Evolutionary conservation across 2,888 invertebrate genomes (phyloP).

Genomic region (Phortica okadai): DNA sequence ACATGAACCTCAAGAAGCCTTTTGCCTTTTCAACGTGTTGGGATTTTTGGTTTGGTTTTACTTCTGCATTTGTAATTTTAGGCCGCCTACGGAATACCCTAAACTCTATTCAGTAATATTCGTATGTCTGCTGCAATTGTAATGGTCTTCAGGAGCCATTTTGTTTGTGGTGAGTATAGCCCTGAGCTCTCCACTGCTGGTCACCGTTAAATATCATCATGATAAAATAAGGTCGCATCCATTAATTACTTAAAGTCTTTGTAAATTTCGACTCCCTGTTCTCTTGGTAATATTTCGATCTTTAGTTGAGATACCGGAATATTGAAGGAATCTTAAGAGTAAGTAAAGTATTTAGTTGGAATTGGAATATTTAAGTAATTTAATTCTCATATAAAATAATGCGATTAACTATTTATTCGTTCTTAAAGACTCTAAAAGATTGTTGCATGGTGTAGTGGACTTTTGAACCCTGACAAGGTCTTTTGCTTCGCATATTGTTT

Average conservation of each 20-base stretch:
- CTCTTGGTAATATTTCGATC: too few relatives aligned
- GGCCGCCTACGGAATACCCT: background rate
- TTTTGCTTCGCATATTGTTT: slow-evolving; percentile 46
- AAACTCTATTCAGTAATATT: background rate
- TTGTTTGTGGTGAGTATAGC: background rate
- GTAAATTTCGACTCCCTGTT: too few relatives aligned
- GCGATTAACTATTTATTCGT: background rate
- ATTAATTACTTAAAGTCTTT: too few relatives aligned
- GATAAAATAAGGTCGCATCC: too few relatives aligned
- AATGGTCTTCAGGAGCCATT: background rate
- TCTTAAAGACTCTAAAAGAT: background rate
- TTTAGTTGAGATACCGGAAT: too few relatives aligned
- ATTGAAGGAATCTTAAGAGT: too few relatives aligned
- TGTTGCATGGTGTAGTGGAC: background rate
- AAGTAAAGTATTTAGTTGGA: too few relatives aligned
- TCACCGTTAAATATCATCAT: too few relatives aligned
- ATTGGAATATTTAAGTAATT: too few relatives aligned
- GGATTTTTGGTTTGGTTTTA: background rate
- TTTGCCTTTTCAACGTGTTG: background rate
- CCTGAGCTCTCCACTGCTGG: too few relatives aligned
- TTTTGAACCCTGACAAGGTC: slow-evolving; percentile 30
- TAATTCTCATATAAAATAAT: background rate
- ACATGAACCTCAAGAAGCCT: background rate
- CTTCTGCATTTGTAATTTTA: background rate
- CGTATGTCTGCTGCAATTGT: background rate